A percentile compares a stretch with the other conserved stretches of the same genome.
phyloP scores from a whole-genome alignment of 2,888 invertebrate genomes.

The Ormyrus pomaceus region DNA sequence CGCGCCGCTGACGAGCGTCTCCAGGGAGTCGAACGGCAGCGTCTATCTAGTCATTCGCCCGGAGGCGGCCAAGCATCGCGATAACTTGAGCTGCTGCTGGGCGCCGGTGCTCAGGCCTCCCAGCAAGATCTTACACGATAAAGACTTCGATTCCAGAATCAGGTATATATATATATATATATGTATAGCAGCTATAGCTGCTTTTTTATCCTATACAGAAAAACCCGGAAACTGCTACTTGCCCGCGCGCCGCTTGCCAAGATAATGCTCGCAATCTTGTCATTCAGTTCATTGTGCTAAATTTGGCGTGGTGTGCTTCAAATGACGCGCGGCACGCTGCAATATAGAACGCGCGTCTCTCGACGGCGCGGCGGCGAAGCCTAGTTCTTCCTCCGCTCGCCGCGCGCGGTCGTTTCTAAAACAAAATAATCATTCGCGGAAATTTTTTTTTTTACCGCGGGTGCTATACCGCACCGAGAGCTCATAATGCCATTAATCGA shows the following conservation, averaged over 20 bases:
- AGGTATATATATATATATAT: slow-evolving; percentile 62
- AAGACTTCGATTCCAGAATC: slow-evolving; percentile 68
- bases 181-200: not conserved
- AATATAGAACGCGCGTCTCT: not conserved
- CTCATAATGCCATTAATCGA: too few species aligned
- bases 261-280: slow-evolving; percentile 52
- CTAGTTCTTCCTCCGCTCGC: too few species aligned
- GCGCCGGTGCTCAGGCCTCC: slow-evolving; percentile 78
- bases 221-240: too few species aligned
- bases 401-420: too few species aligned
- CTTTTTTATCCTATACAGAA: too few species aligned
- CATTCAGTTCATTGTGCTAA: slow-evolving; percentile 45
- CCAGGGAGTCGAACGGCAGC: slow-evolving; percentile 64
- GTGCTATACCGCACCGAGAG: too few species aligned
- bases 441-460: too few species aligned
- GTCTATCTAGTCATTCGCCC: slow-evolving; percentile 62
- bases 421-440: too few species aligned
- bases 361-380: not conserved
- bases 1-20: slow-evolving; percentile 64
- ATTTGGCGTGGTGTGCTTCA: slow-evolving; percentile 19
- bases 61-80: slow-evolving; percentile 72
- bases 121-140: slow-evolving; percentile 68
- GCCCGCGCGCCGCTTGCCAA: too few species aligned
- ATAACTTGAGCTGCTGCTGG: slow-evolving; percentile 81
- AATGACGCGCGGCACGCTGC: not conserved